A percentile compares a stretch with the other conserved stretches of the same genome.
Conservation (phyloP, 2,113 vertebrate species). For the Plotosus lineatus region DNA sequence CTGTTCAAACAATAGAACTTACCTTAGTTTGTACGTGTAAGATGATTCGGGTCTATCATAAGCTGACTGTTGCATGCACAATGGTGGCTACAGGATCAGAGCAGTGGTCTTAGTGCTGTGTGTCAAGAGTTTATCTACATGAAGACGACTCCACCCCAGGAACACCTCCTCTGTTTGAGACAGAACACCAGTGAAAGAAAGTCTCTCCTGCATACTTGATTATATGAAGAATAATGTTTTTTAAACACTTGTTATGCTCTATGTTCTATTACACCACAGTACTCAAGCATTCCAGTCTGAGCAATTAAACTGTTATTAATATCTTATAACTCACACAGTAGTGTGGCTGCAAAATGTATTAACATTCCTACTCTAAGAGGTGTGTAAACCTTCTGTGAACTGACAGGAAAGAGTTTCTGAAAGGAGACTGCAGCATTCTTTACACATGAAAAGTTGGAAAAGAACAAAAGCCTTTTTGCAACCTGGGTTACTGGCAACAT, state of each 20-base stretch:
- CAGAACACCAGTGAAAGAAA: constrained; percentile 5
- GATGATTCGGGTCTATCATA: background rate
- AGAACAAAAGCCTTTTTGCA: background rate
- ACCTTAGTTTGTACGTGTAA: background rate
- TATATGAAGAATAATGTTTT: background rate
- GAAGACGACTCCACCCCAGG: constrained; percentile 19
- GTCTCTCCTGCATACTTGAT: background rate
- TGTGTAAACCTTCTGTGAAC: background rate
- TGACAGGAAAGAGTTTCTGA: background rate
- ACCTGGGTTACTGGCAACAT: background rate
- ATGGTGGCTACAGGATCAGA: background rate
- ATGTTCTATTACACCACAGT: background rate
- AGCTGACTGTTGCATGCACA: background rate
- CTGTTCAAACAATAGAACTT: background rate
- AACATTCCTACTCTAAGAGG: too few species aligned
- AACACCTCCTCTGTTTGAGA: constrained; percentile 20
- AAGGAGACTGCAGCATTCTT: background rate
- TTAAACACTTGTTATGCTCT: background rate
- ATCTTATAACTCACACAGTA: background rate
- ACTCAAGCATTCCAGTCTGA: background rate
- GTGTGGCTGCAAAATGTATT: background rate
- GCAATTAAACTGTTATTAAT: background rate
- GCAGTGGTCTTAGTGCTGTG: background rate
- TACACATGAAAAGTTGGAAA: background rate
- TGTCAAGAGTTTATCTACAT: background rate